A percentile compares a stretch with the other conserved stretches of the same genome.
Conservation (phyloP, 2,797 vertebrate species). For the Manis pentadactyla region DNA sequence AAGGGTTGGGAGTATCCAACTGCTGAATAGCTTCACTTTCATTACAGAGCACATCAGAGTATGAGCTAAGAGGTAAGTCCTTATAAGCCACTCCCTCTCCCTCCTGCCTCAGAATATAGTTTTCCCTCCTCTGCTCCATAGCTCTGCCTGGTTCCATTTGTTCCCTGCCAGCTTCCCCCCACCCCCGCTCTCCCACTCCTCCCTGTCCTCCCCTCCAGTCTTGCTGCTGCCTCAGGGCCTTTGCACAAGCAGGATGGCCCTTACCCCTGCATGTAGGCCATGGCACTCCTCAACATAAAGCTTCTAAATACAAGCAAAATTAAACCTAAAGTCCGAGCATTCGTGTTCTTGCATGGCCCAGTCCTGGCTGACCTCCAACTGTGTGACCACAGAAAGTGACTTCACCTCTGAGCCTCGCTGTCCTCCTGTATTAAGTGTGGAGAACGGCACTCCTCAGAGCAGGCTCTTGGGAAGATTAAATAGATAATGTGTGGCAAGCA, state of each 20-base stretch:
- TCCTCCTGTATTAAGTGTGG: not conserved
- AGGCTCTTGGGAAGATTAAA: not conserved
- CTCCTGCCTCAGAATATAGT: not conserved
- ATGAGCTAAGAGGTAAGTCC: not conserved
- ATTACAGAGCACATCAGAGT: not conserved
- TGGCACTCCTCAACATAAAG: not conserved
- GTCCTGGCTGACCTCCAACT: not conserved
- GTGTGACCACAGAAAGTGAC: not conserved
- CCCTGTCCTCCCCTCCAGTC: not conserved
- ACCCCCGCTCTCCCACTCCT: not conserved
- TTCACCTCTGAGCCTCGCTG: not conserved
- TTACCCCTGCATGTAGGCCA: not conserved
- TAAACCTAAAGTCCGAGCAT: not conserved
- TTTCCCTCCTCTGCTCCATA: not conserved
- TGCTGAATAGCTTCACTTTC: not conserved
- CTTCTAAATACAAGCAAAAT: not conserved
- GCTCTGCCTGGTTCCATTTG: not conserved
- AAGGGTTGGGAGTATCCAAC: not conserved
- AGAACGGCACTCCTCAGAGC: not conserved
- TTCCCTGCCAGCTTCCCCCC: not conserved
- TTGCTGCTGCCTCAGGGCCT: constrained; percentile 4
- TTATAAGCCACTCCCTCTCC: not conserved
- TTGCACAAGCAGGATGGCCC: not conserved
- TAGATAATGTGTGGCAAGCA: not conserved
- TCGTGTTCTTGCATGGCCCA: not conserved